Percentiles rank a stretch among this genome's conserved stretches.
Evolutionary conservation across 92 coral and sea anemone genomes (phyloP).

Genomic region (Diadumene lineata): DNA sequence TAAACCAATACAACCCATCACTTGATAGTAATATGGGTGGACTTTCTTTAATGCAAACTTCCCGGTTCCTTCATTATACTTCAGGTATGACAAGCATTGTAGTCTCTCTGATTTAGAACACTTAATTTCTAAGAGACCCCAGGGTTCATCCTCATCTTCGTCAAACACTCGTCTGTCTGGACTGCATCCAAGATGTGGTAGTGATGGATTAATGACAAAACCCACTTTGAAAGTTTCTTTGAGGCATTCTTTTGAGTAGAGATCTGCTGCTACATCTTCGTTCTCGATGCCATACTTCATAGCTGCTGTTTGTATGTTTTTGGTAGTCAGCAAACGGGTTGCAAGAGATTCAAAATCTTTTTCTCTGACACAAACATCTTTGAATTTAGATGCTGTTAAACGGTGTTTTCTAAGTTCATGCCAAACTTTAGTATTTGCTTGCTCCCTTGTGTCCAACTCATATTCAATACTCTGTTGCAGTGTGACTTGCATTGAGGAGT

Average conservation of each 20-base stretch:
- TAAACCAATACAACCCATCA: constrained; percentile 57
- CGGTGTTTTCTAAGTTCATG: constrained; percentile 26
- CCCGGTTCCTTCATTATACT: constrained; percentile 27
- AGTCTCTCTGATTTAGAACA: constrained; percentile 36
- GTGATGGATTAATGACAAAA: constrained; percentile 45
- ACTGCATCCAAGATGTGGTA: constrained; percentile 58
- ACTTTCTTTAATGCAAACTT: constrained; percentile 30
- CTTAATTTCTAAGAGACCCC: constrained; percentile 61
- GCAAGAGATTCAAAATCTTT: constrained; percentile 37
- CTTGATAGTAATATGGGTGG: constrained; percentile 45
- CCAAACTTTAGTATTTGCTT: constrained; percentile 28
- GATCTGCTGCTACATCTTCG: constrained; percentile 43
- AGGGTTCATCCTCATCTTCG: constrained; percentile 22
- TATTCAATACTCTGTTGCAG: no score
- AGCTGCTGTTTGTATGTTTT: constrained; percentile 42
- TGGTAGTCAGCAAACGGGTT: constrained; percentile 10
- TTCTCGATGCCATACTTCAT: constrained; percentile 58
- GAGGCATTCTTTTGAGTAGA: constrained; percentile 38
- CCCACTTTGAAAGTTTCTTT: constrained; percentile 30
- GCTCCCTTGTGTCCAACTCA: constrained; percentile 34
- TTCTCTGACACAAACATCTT: constrained; percentile 22
- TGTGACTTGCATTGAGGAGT: no score
- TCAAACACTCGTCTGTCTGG: constrained; percentile 60
- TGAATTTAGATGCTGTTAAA: constrained; percentile 37
- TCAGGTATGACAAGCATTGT: constrained; percentile 32